Evolutionary conservation across 2,888 invertebrate species (phyloP).

Genomic region (Perithous albicinctus): DNA sequence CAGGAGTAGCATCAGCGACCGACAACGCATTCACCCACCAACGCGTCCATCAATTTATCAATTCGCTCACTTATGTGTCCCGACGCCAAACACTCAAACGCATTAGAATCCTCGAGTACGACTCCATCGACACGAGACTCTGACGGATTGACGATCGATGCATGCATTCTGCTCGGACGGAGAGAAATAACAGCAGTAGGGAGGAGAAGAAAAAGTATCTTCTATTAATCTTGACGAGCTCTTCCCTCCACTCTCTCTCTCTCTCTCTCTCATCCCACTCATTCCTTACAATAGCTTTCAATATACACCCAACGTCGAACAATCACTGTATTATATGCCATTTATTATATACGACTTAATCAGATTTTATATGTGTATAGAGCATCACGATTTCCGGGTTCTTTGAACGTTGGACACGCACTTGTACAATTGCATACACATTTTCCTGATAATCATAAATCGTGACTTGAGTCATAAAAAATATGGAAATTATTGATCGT

Average conservation of each 20-base stretch:
- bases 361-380: background rate
- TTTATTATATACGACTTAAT: slow-evolving; percentile 19
- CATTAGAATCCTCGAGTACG: slow-evolving; percentile 57
- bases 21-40: slow-evolving; percentile 61
- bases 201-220: slow-evolving; percentile 10
- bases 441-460: slow-evolving; percentile 1
- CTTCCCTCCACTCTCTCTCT: slow-evolving; percentile 7
- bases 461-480: background rate
- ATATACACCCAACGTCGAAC: background rate
- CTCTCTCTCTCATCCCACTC: background rate
- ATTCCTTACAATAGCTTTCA: background rate
- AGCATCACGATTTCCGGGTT: slow-evolving; percentile 17
- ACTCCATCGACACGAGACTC: slow-evolving; percentile 22
- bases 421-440: background rate
- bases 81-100: slow-evolving; percentile 72
- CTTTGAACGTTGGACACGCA: slow-evolving; percentile 1
- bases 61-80: slow-evolving; percentile 69
- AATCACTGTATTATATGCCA: slow-evolving; percentile 4
- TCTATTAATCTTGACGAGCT: slow-evolving; percentile 43
- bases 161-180: slow-evolving; percentile 11
- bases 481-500: slow-evolving; percentile 3
- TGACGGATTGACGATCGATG: slow-evolving; percentile 52
- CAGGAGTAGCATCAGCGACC: slow-evolving; percentile 18
- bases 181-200: slow-evolving; percentile 2
- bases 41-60: slow-evolving; percentile 72